Percentiles rank a stretch among this genome's conserved stretches.
These are phyloP conservation scores for Vesta saturnalis DNA, from an alignment of 2,888 invertebrate genomes.

Conservation along the genomic window DNA sequence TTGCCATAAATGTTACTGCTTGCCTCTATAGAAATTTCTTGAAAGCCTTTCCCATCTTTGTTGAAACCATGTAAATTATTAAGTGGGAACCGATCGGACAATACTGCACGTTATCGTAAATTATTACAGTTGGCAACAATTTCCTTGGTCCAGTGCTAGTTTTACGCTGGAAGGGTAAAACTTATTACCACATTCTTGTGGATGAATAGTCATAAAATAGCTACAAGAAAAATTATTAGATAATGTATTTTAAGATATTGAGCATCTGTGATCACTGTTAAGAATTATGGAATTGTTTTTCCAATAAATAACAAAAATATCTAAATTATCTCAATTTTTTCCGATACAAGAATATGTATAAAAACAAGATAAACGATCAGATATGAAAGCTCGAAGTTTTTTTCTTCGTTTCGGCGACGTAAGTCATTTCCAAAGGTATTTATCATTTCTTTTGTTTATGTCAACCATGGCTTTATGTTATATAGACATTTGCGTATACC, in stretches of 20 bases:
- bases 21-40: constrained; percentile 4
- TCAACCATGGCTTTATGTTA: constrained; percentile 3
- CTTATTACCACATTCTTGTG: constrained; percentile 33
- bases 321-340: constrained; percentile 34
- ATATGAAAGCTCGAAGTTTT: constrained; percentile 23
- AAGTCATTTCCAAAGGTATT: constrained; percentile 23
- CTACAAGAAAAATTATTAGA: constrained; percentile 30
- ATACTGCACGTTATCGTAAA: background rate
- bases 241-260: constrained; percentile 30
- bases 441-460: constrained; percentile 13
- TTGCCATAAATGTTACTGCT: constrained; percentile 20
- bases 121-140: constrained; percentile 11
- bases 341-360: constrained; percentile 28
- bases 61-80: background rate
- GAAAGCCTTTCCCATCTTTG: constrained; percentile 12
- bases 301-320: constrained; percentile 30
- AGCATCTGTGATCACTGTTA: constrained; percentile 29
- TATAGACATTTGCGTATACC: constrained; percentile 2
- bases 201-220: constrained; percentile 29
- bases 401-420: constrained; percentile 14
- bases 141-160: constrained; percentile 25
- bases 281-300: constrained; percentile 36
- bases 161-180: constrained; percentile 18
- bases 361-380: constrained; percentile 33
- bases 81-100: constrained; percentile 2